phyloP scores from a whole-genome alignment of 2,113 vertebrate genomes.

The Chroicocephalus ridibundus region DNA sequence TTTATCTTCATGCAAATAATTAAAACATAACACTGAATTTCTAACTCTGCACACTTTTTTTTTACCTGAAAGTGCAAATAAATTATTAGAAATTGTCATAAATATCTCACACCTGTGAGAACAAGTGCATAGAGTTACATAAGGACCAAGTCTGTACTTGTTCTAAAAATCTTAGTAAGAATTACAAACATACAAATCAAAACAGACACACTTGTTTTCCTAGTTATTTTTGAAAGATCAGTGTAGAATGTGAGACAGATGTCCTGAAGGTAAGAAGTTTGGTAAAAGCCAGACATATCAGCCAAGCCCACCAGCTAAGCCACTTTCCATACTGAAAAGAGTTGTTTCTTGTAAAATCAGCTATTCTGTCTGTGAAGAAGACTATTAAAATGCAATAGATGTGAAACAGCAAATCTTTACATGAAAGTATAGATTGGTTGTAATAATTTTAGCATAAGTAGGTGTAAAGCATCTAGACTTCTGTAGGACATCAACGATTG shows the following conservation, averaged over 20 bases:
- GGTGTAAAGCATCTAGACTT: neutral
- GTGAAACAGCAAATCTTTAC: neutral
- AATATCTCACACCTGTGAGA: neutral
- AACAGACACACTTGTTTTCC: neutral
- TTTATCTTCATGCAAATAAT: neutral
- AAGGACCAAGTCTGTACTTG: neutral
- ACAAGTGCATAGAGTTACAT: neutral
- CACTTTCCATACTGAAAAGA: neutral
- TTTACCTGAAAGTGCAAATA: neutral
- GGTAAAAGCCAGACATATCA: neutral
- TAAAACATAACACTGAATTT: neutral
- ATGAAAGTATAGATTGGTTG: neutral
- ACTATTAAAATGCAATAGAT: neutral
- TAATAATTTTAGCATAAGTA: neutral
- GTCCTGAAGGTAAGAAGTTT: neutral
- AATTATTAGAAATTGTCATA: neutral
- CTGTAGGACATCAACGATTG: neutral
- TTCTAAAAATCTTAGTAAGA: neutral
- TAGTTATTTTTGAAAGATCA: neutral
- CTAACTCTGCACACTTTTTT: neutral
- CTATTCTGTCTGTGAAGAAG: neutral
- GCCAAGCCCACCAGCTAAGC: neutral
- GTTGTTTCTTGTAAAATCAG: neutral
- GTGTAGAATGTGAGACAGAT: neutral
- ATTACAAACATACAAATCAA: neutral